Percentiles rank a stretch among this genome's conserved stretches.
Conservation (phyloP, 2,888 invertebrate species). For the Archips xylosteana region DNA sequence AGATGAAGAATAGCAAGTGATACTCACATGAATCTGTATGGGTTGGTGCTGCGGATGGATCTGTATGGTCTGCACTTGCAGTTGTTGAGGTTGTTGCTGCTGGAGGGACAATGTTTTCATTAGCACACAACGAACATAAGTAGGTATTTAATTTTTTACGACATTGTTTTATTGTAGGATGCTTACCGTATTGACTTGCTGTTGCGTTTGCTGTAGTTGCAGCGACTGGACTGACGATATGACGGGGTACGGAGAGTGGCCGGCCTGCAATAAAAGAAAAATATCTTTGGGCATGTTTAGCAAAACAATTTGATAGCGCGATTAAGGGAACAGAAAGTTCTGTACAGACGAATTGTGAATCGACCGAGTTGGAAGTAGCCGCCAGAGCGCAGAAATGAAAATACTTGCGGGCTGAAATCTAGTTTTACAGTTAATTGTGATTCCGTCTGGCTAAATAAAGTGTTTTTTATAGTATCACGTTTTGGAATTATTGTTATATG, state of each 20-base stretch:
- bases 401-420: too few species aligned
- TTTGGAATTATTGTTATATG: too few species aligned
- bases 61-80: constrained; percentile 82
- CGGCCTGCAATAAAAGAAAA: constrained; percentile 55
- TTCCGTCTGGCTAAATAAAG: too few species aligned
- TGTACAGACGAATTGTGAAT: too few species aligned
- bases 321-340: too few species aligned
- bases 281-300: too few species aligned
- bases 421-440: too few species aligned
- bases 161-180: constrained; percentile 32
- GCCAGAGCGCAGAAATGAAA: too few species aligned
- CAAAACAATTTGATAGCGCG: neutral
- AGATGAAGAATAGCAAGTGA: too few species aligned
- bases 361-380: too few species aligned
- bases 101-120: constrained; percentile 41
- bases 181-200: constrained; percentile 71
- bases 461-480: too few species aligned
- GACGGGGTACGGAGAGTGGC: constrained; percentile 74
- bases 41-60: constrained; percentile 82
- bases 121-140: neutral
- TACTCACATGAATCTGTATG: constrained; percentile 81
- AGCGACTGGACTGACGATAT: constrained; percentile 80
- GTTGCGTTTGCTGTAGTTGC: constrained; percentile 77
- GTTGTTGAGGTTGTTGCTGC: constrained; percentile 77
- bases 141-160: neutral